These are phyloP conservation scores for Strigamia crassipes DNA, from an alignment of 2,888 invertebrate species.

Conservation along the genomic window DNA sequence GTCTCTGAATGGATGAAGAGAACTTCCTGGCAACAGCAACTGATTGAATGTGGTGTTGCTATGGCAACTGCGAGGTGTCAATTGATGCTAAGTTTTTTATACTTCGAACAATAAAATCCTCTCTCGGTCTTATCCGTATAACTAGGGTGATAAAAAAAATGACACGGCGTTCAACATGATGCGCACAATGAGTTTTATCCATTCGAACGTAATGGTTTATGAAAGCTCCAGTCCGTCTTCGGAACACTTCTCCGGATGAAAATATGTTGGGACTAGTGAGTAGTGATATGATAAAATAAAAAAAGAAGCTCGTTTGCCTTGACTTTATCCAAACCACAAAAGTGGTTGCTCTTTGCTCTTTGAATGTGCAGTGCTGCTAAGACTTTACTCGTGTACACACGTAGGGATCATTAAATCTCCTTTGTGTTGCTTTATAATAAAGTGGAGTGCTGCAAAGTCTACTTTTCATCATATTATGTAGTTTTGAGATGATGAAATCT, in stretches of 20 bases:
- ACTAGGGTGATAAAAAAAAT: not conserved
- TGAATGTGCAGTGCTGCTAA: not conserved
- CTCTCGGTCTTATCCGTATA: not conserved
- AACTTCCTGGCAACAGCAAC: conserved; percentile 2
- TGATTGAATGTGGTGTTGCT: conserved; percentile 22
- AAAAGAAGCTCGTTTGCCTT: not conserved
- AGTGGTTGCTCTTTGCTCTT: conserved; percentile 6
- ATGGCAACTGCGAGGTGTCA: not conserved
- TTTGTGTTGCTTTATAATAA: not conserved
- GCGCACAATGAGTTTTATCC: not conserved
- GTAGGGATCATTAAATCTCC: not conserved
- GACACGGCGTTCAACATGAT: not conserved
- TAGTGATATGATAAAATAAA: no score
- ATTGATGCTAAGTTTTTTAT: not conserved
- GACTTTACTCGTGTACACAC: not conserved
- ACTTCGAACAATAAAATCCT: not conserved
- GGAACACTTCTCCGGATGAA: not conserved
- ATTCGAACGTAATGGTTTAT: not conserved
- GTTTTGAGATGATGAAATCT: no score
- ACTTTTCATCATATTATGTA: no score
- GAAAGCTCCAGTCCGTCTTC: not conserved
- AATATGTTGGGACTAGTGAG: not conserved
- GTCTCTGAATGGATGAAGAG: not conserved
- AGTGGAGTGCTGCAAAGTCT: not conserved
- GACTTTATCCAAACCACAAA: not conserved